Evolutionary conservation across 2,113 vertebrate genomes (phyloP), one percentile per base, ranked within the genome.

Genomic region (Alaudala cheleensis): DNA sequence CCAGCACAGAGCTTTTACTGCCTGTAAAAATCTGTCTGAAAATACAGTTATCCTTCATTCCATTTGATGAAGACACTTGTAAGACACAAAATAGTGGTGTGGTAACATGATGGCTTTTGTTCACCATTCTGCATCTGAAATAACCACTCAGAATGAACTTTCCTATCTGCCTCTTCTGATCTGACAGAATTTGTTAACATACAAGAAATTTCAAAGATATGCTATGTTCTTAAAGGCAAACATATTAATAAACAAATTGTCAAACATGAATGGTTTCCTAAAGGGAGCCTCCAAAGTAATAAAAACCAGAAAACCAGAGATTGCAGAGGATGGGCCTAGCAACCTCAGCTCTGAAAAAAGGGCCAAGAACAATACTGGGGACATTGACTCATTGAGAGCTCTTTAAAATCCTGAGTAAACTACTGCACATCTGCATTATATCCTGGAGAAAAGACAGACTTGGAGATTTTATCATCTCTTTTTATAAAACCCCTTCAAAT

Each of bases 361-460:
- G 4, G 89, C 96, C 95, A 97, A 89, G 66, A 88, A 37, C 37
- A 93, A 85, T 12, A 61, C 9, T 10, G 53, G 57, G 56, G 89
- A 81, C 37, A 47, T 2, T 95, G 91, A 95, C 84, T 96, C 93
- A 97, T 23, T 26, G 50, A 82, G 50, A 90, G 20, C 84, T 92
- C 74, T 82, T 94, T 73, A 92, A 92, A 87, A 58, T 85, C 26
- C 61, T 20, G 2, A 87, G 81, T 58, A 92, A 95, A 96, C 51
- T 69, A 69, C 37, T n/a, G 45, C 66, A 77, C 81, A 95, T 94
- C 93, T 96, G 84, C 62, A 62, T 62, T 92, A 34, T 29, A 61
- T 70, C 62, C 66, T 91, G 77, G 54, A 69, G 50, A 80, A 92
- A 88, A 82, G 54, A 70, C 50, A 88, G 49, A 29, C 39, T 58